Conservation (phyloP, 1,140 invertebrate species). For the Trachymyrmex cornetzi region DNA sequence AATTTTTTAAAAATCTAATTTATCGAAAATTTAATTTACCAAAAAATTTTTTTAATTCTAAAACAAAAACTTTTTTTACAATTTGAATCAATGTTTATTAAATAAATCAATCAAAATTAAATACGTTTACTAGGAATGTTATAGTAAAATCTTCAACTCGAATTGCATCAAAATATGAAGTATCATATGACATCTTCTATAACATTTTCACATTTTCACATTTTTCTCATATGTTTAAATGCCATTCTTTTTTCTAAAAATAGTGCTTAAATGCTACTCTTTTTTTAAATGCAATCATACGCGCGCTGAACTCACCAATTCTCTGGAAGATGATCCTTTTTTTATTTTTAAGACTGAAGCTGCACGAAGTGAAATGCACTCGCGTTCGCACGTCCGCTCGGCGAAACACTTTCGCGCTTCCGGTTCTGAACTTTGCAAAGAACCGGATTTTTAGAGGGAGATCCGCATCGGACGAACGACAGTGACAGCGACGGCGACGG, state of each 20-base stretch:
- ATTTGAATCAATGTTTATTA: background rate
- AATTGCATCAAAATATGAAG: constrained; percentile 10
- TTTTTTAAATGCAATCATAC: background rate
- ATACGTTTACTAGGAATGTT: background rate
- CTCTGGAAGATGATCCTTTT: constrained; percentile 35
- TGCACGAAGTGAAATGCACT: constrained; percentile 1
- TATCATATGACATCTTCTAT: background rate
- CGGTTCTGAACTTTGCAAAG: background rate
- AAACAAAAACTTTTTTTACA: background rate
- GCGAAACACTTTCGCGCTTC: constrained; percentile 4
- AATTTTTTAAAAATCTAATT: background rate
- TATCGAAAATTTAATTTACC: background rate
- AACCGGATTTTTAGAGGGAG: background rate
- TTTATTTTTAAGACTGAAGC: constrained; percentile 31
- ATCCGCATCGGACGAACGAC: background rate
- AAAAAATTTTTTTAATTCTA: background rate
- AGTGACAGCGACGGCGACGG: no score
- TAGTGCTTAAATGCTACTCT: background rate
- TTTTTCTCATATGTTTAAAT: background rate
- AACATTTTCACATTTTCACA: background rate
- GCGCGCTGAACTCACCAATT: constrained; percentile 58
- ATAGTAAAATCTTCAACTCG: background rate
- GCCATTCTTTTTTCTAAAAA: background rate
- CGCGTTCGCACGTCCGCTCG: background rate
- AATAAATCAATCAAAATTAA: background rate